These are phyloP conservation scores for Ecliptopera silaceata DNA, from an alignment of 2,888 invertebrate genomes.

Conservation along the genomic window DNA sequence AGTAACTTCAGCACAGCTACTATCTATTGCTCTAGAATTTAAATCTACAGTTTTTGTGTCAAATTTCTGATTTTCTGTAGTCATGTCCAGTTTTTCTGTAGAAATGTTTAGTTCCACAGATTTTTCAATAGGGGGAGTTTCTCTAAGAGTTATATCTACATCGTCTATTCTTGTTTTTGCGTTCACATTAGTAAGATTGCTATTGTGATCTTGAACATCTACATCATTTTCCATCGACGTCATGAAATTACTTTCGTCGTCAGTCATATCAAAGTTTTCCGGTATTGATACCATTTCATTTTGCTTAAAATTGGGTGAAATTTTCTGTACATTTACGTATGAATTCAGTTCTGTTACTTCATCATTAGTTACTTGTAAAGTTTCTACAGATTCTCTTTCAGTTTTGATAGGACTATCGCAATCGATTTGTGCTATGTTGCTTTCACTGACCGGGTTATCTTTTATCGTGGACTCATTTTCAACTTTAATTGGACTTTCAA, in stretches of 20 bases:
- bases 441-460: neutral
- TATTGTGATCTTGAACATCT: constrained; percentile 11
- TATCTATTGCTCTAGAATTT: too few species aligned
- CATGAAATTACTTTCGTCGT: constrained; percentile 8
- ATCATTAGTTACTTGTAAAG: neutral
- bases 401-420: constrained; percentile 1
- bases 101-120: neutral
- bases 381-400: constrained; percentile 2
- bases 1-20: too few species aligned
- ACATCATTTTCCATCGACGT: neutral
- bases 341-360: neutral
- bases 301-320: constrained; percentile 4
- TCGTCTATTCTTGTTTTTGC: neutral
- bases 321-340: neutral
- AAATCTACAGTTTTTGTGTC: neutral
- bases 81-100: neutral
- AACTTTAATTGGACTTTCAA: constrained; percentile 7
- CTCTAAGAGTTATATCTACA: neutral
- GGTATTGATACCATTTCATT: constrained; percentile 28
- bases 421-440: neutral
- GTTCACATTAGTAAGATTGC: neutral
- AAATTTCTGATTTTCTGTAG: neutral
- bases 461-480: constrained; percentile 2
- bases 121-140: neutral
- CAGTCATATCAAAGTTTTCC: constrained; percentile 12